Evolutionary conservation across 2,888 invertebrate genomes (phyloP).

Genomic region (Isoperla grammatica): DNA sequence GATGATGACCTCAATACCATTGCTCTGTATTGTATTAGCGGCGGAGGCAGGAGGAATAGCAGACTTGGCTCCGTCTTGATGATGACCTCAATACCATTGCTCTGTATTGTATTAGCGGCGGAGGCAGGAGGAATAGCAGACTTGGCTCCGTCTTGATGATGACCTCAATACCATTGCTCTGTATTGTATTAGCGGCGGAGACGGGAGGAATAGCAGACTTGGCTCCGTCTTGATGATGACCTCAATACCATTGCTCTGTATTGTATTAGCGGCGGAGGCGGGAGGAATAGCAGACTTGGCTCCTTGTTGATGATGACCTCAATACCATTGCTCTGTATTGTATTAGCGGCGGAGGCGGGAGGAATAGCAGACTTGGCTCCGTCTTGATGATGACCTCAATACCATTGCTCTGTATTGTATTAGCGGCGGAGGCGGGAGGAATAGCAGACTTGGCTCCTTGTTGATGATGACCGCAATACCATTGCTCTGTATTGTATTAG

Average conservation of each 20-base stretch:
- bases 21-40: slow-evolving; percentile 12
- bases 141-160: slow-evolving; percentile 2
- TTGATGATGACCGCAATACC: slow-evolving; percentile 7
- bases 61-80: background rate
- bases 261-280: slow-evolving; percentile 10
- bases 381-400: slow-evolving; percentile 7
- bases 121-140: background rate
- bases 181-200: slow-evolving; percentile 9
- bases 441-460: background rate
- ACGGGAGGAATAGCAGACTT: background rate
- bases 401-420: slow-evolving; percentile 7
- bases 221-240: slow-evolving; percentile 1
- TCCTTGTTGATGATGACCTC: slow-evolving; percentile 5
- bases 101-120: slow-evolving; percentile 11
- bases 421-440: background rate
- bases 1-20: slow-evolving; percentile 4
- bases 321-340: slow-evolving; percentile 5
- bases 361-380: background rate
- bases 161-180: slow-evolving; percentile 1
- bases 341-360: slow-evolving; percentile 9
- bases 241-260: slow-evolving; percentile 4
- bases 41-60: background rate
- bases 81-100: slow-evolving; percentile 1
- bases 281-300: background rate
- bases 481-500: slow-evolving; percentile 10